Evolutionary conservation across 37 sponge, comb jelly and placozoan genomes (phyloP).

Genomic region (Trichoplax adhaerens): DNA sequence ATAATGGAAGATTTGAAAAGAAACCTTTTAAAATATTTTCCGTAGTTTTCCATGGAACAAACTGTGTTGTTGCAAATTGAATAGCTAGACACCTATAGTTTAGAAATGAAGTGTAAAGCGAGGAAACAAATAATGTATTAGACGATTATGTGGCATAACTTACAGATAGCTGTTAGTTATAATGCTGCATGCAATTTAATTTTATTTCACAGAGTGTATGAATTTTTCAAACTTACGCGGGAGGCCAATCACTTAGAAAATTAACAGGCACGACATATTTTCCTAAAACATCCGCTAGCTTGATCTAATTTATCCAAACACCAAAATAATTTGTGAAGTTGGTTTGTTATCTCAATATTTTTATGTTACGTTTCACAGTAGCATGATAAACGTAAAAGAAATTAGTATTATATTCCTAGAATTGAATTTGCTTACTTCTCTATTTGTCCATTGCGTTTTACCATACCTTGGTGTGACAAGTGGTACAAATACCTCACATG

Average conservation of each 20-base stretch:
- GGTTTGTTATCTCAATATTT: no score
- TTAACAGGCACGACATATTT: conserved; percentile 60
- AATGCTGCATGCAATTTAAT: background rate
- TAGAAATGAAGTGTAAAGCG: background rate
- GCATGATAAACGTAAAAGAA: background rate
- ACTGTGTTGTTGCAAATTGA: conserved; percentile 80
- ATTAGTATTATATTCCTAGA: background rate
- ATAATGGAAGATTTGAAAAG: no score
- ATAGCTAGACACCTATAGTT: conserved; percentile 55
- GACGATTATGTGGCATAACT: background rate
- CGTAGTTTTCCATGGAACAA: conserved; percentile 18
- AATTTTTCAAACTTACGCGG: conserved; percentile 1
- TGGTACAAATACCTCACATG: conserved; percentile 51
- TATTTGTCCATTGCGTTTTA: conserved; percentile 65
- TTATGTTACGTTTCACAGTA: background rate
- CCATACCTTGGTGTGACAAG: conserved; percentile 58
- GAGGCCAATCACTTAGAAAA: conserved; percentile 37
- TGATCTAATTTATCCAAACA: conserved; percentile 11
- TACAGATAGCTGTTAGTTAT: conserved; percentile 1
- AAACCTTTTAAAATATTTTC: no score
- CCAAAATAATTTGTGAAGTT: no score
- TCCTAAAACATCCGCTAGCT: conserved; percentile 59
- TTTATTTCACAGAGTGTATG: background rate
- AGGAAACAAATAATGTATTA: background rate
- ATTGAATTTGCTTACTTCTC: conserved; percentile 23